phyloP scores from a whole-genome alignment of 2,797 vertebrate genomes.

The Anolis apletophallus region DNA sequence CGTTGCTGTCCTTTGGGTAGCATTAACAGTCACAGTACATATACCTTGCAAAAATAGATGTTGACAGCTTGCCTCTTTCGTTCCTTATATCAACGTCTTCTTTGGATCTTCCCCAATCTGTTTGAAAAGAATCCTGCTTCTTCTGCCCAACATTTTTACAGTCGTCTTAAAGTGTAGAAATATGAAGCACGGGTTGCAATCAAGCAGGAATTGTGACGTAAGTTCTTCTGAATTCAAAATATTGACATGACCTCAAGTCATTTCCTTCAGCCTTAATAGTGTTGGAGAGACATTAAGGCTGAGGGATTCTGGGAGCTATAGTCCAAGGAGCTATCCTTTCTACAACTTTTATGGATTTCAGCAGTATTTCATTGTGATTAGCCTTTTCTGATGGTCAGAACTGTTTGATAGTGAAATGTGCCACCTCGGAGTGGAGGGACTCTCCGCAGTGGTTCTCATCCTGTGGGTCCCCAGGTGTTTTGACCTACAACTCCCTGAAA shows the following conservation, averaged over 20 bases:
- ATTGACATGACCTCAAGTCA: neutral
- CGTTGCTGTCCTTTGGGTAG: constrained; percentile 19
- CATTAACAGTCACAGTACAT: constrained; percentile 14
- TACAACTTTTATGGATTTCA: neutral
- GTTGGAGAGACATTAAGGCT: no score
- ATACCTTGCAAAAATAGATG: neutral
- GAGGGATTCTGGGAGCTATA: no score
- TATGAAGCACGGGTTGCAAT: neutral
- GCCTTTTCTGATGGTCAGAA: neutral
- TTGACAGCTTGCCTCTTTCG: constrained; percentile 22
- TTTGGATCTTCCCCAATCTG: neutral
- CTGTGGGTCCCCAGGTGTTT: no score
- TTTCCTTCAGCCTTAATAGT: neutral
- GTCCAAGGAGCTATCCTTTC: no score
- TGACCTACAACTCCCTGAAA: no score
- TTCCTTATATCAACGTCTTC: neutral
- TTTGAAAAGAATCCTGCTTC: neutral
- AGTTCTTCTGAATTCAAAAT: neutral
- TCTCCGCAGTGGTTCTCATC: no score
- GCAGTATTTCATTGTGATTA: neutral
- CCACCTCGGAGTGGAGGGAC: no score
- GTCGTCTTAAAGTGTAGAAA: neutral
- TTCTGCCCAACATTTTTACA: neutral
- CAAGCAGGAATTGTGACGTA: neutral
- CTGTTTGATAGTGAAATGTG: no score